These are phyloP conservation scores for Menidia beryllina DNA, from an alignment of 2,113 vertebrate genomes.

Conservation along the genomic window DNA sequence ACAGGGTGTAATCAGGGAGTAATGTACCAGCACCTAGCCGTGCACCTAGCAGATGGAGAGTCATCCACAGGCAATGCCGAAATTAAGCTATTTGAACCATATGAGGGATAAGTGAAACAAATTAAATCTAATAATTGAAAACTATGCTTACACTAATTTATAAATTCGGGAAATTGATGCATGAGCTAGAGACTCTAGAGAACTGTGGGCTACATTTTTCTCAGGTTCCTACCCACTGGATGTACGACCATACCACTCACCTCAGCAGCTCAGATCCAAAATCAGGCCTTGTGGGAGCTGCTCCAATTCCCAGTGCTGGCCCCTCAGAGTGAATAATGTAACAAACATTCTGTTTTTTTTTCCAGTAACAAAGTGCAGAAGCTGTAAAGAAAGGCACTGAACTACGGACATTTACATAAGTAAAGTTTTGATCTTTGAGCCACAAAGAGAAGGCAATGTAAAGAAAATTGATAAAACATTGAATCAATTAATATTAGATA, in stretches of 20 bases:
- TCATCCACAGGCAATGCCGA: slow-evolving; percentile 28
- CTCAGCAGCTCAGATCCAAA: background rate
- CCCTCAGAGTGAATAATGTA: background rate
- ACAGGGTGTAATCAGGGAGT: slow-evolving; percentile 41
- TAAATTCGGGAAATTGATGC: background rate
- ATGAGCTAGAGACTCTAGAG: background rate
- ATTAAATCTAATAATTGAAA: slow-evolving; percentile 9
- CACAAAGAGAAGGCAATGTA: too few species aligned
- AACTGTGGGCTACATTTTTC: background rate
- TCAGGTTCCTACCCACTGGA: background rate
- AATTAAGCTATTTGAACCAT: slow-evolving; percentile 44
- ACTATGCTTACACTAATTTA: background rate
- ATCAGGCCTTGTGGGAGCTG: background rate
- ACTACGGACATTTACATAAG: background rate
- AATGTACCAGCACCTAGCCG: slow-evolving; percentile 35
- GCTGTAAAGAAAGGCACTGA: background rate
- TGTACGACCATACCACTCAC: background rate
- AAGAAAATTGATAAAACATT: too few species aligned
- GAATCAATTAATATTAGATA: too few species aligned
- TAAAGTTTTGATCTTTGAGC: background rate
- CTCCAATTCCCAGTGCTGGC: background rate
- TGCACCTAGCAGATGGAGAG: slow-evolving; percentile 37
- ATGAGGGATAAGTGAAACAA: background rate
- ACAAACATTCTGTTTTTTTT: background rate
- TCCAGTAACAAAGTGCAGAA: background rate